phyloP scores from a whole-genome alignment of 2,113 vertebrate species.

The Myotis yumanensis region DNA sequence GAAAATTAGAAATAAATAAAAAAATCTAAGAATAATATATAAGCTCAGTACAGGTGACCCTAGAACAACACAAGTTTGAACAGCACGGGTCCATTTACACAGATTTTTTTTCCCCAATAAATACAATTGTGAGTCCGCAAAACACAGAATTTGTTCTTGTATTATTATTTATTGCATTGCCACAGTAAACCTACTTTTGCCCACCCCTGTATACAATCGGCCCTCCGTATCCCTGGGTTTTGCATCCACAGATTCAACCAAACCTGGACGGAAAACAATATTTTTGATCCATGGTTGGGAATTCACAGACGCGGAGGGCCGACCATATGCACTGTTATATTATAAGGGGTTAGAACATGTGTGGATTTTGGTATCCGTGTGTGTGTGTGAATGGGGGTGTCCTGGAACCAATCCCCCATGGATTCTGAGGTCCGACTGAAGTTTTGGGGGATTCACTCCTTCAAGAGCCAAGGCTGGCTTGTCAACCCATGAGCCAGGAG shows the following conservation, averaged over 20 bases:
- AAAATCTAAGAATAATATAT: not conserved
- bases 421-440: not conserved
- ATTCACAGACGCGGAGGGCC: not conserved
- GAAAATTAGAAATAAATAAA: slow-evolving; percentile 50
- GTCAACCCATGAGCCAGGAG: too few relatives aligned
- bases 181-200: not conserved
- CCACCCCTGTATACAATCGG: not conserved
- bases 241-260: not conserved
- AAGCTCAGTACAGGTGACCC: not conserved
- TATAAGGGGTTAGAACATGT: not conserved
- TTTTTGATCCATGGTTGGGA: not conserved
- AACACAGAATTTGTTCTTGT: not conserved
- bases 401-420: not conserved
- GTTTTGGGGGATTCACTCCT: too few relatives aligned
- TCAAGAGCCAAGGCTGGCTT: not conserved
- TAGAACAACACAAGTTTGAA: not conserved
- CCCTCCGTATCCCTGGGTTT: not conserved
- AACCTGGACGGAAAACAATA: not conserved
- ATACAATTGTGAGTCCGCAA: not conserved
- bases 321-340: not conserved
- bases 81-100: not conserved
- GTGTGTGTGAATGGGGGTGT: not conserved
- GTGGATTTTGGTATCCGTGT: not conserved
- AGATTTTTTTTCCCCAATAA: not conserved
- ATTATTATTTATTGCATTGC: not conserved